Evolutionary conservation across 1,140 invertebrate genomes (phyloP), one percentile per base, ranked within the genome.

Genomic region (Panulirus ornatus): DNA sequence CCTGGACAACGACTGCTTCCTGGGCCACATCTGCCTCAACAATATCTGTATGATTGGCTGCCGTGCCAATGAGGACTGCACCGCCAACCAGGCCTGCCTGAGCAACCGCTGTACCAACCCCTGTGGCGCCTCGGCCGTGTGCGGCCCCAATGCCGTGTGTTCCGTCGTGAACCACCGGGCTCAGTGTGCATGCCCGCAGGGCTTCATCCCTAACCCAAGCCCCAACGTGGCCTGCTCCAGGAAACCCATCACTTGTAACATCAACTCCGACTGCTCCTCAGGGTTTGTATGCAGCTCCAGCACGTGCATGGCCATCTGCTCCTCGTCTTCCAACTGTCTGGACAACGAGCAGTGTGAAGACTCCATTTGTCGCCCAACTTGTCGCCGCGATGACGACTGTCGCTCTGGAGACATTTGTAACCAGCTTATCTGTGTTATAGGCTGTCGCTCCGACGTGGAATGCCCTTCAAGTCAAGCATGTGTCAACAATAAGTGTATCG

Each of bases 1-100:
- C 79, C 95, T 97, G 0, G 97, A 98, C 93, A 97, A 98, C 92
- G 97, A 98, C 92, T 98, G 97, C 93, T 98, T 98, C 95, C 94
- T 98, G 16, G 97, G 97, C 16, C 97, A 98, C 92, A 97, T 98
- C 91, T 98, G 97, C 93, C 94, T 97, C 40, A 95, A 96, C 91
- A 97, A 97, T 92, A 96, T 96, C 94, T 98, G 97, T 92, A 95
- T 96, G 75, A 96, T 97, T 92, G 98, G 97, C 14, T 98, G 98
- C 93, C 96, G 96, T 90, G 95, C 96, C 16, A 97, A 98, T 93
- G 96, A 97, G 92, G 97, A 98, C 93, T 98, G 98, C 93, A 96
- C 96, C 92, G 96, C 96, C 8, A 96, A 96, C 63, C 96, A 98
- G 93, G 95, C 96, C 0, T 98, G 97, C 92, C 94, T 96, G 92